Percentiles rank a stretch among this genome's conserved stretches.
phyloP scores from a whole-genome alignment of 2,797 vertebrate genomes.

The Eospalax fontanierii region DNA sequence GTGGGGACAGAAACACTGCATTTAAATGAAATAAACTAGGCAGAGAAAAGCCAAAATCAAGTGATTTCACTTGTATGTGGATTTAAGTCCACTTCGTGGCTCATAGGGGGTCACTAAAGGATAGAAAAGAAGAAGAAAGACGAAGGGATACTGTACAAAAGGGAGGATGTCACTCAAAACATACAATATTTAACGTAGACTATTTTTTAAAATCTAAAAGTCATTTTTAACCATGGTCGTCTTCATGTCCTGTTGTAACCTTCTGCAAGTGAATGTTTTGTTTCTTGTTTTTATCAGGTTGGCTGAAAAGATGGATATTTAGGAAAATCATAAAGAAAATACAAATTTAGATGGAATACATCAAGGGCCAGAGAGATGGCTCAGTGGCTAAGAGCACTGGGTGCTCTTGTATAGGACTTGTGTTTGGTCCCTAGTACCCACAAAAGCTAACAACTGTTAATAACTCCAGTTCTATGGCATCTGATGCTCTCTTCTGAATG shows the following conservation, averaged over 20 bases:
- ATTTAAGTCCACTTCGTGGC: not conserved
- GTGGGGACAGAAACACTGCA: not conserved
- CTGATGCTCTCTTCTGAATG: too few species aligned
- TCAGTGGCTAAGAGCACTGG: too few species aligned
- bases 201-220: not conserved
- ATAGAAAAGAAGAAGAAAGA: not conserved
- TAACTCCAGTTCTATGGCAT: too few species aligned
- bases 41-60: not conserved
- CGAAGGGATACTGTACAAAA: fast-evolving
- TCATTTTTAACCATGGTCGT: not conserved
- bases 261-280: not conserved
- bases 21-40: not conserved
- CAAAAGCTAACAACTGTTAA: too few species aligned
- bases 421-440: too few species aligned
- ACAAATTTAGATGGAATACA: not conserved
- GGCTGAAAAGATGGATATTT: not conserved
- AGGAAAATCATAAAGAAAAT: slow-evolving; percentile 46
- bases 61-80: not conserved
- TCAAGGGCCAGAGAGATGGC: not conserved
- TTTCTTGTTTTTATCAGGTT: not conserved
- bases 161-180: not conserved
- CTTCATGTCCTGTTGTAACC: not conserved
- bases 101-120: not conserved
- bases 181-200: not conserved
- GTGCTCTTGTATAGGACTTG: too few species aligned